Evolutionary conservation across 2,113 vertebrate species (phyloP).

Genomic region (Ageneiosus marmoratus): DNA sequence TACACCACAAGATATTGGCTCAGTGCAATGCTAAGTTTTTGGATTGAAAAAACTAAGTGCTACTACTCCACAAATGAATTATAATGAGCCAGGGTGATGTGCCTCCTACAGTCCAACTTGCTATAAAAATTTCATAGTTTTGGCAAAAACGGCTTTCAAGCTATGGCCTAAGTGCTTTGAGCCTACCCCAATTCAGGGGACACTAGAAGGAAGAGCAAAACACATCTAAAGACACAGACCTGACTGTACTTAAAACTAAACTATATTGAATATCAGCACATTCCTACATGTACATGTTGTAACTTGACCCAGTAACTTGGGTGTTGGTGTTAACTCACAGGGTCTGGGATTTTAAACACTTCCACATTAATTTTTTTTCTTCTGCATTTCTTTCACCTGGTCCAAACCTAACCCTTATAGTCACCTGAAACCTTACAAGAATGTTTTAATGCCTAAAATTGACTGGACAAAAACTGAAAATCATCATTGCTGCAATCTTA

Average conservation of each 20-base stretch:
- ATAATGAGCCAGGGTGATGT: too few species aligned
- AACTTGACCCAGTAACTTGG: background rate
- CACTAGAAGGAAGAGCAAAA: too few species aligned
- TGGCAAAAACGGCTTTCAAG: too few species aligned
- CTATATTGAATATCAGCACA: slow-evolving; percentile 1
- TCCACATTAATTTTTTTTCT: background rate
- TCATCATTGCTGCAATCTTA: background rate
- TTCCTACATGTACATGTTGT: background rate
- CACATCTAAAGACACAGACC: too few species aligned
- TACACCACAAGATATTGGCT: too few species aligned
- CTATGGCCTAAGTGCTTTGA: too few species aligned
- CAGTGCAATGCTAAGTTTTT: too few species aligned
- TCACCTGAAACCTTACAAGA: background rate
- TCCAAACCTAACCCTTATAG: background rate
- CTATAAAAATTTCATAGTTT: too few species aligned
- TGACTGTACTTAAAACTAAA: background rate
- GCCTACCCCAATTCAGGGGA: too few species aligned
- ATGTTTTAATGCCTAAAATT: background rate
- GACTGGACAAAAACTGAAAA: background rate
- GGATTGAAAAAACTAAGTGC: too few species aligned
- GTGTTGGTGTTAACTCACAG: background rate
- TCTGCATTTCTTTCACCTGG: background rate
- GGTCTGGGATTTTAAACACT: background rate
- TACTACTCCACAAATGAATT: too few species aligned
- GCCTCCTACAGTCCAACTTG: too few species aligned